A percentile compares a stretch with the other conserved stretches of the same genome.
Conservation (phyloP, 1,140 invertebrate species). For the Eciton burchellii region DNA sequence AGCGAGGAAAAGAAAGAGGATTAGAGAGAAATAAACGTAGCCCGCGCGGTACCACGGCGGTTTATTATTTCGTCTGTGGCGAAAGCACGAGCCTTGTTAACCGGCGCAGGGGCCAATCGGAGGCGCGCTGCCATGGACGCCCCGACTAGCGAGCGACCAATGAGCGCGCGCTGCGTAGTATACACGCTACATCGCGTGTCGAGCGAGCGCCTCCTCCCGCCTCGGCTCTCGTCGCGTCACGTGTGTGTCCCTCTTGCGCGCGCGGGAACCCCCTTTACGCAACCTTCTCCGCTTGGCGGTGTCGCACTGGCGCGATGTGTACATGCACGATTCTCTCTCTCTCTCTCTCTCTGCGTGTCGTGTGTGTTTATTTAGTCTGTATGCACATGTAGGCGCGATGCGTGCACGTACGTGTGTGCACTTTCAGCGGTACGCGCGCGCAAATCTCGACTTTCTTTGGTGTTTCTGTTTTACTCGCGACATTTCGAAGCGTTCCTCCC, state of each 20-base stretch:
- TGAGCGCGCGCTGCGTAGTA: slow-evolving; percentile 68
- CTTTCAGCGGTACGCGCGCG: slow-evolving; percentile 49
- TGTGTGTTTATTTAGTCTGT: not conserved
- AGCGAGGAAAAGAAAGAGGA: slow-evolving; percentile 35
- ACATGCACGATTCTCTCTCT: slow-evolving; percentile 54
- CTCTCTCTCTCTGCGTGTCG: slow-evolving; percentile 8
- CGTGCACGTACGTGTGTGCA: slow-evolving; percentile 2
- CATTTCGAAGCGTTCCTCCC: slow-evolving; percentile 51
- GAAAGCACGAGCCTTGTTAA: slow-evolving; percentile 82
- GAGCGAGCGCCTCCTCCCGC: slow-evolving; percentile 82
- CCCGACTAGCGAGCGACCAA: slow-evolving; percentile 79
- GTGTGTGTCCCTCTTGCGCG: slow-evolving; percentile 56
- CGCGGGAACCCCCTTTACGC: slow-evolving; percentile 67
- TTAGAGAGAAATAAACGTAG: slow-evolving; percentile 48
- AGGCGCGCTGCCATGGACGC: slow-evolving; percentile 81
- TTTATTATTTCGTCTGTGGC: slow-evolving; percentile 84
- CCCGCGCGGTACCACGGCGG: slow-evolving; percentile 61
- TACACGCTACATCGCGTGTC: slow-evolving; percentile 85
- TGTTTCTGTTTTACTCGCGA: slow-evolving; percentile 71
- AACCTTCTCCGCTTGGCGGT: slow-evolving; percentile 61
- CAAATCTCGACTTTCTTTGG: slow-evolving; percentile 56
- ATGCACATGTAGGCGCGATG: slow-evolving; percentile 18
- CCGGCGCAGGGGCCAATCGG: slow-evolving; percentile 79
- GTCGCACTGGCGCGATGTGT: slow-evolving; percentile 23
- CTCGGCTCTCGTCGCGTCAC: slow-evolving; percentile 67